Percentiles rank a stretch among this genome's conserved stretches.
Evolutionary conservation across 2,888 invertebrate genomes (phyloP).

Genomic region (Gibbula magus): DNA sequence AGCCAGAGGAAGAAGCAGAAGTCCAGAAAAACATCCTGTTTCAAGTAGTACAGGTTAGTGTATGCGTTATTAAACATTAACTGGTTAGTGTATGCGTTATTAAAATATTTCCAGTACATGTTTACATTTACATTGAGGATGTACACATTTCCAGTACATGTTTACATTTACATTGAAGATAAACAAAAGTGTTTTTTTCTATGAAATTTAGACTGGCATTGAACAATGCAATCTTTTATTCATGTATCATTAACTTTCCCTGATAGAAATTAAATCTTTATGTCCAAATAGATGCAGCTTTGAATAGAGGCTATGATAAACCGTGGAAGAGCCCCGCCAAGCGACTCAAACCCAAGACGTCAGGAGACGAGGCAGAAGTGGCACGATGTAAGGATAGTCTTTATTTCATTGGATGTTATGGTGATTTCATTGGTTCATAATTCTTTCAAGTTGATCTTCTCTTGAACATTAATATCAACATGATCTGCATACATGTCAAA

Average conservation of each 20-base stretch:
- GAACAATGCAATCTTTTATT: background rate
- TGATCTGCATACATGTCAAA: too few relatives aligned
- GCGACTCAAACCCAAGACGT: slow-evolving; percentile 46
- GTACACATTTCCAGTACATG: too few relatives aligned
- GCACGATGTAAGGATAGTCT: background rate
- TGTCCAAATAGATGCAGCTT: slow-evolving; percentile 22
- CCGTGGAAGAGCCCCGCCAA: slow-evolving; percentile 61
- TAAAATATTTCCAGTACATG: too few relatives aligned
- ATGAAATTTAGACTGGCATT: background rate
- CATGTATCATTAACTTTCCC: background rate
- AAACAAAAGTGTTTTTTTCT: too few relatives aligned
- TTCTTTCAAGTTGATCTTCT: too few relatives aligned
- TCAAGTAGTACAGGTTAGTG: slow-evolving; percentile 25
- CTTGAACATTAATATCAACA: too few relatives aligned
- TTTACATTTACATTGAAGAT: too few relatives aligned
- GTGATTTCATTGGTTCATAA: too few relatives aligned
- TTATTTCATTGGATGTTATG: too few relatives aligned
- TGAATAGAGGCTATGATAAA: slow-evolving; percentile 54
- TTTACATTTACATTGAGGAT: too few relatives aligned
- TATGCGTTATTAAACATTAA: too few relatives aligned
- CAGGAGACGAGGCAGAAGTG: slow-evolving; percentile 25
- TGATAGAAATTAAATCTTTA: background rate
- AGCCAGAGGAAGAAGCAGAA: slow-evolving; percentile 41
- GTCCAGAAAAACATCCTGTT: slow-evolving; percentile 50
- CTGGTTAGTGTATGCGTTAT: too few relatives aligned